Evolutionary conservation across 1,140 invertebrate genomes (phyloP).

Genomic region (Zaprionus nigranus): DNA sequence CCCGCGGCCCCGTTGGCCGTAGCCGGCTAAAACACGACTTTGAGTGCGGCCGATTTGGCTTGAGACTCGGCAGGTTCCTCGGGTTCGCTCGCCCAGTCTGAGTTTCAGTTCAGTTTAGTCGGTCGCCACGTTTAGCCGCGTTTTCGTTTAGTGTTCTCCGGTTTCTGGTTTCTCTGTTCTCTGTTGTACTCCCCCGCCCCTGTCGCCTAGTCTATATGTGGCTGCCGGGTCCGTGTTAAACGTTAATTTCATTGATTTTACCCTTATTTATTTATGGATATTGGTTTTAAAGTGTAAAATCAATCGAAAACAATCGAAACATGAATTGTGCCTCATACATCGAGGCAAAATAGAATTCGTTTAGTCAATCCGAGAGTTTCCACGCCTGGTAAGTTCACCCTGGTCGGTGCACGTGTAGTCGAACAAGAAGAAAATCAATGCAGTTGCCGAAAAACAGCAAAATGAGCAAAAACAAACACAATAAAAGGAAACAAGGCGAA

Average conservation of each 20-base stretch:
- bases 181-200: constrained; percentile 15
- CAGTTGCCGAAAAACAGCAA: constrained; percentile 23
- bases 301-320: constrained; percentile 11
- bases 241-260: constrained; percentile 54
- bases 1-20: constrained; percentile 18
- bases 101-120: constrained; percentile 72
- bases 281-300: constrained; percentile 25
- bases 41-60: constrained; percentile 33
- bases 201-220: constrained; percentile 17
- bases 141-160: constrained; percentile 62
- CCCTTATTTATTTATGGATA: constrained; percentile 44
- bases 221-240: constrained; percentile 29
- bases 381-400: constrained; percentile 35
- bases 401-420: constrained; percentile 27
- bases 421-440: constrained; percentile 47
- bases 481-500: constrained; percentile 3
- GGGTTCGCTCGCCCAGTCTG: constrained; percentile 13
- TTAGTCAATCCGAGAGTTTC: constrained; percentile 16
- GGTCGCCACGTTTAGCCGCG: constrained; percentile 62
- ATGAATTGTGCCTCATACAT: constrained; percentile 18
- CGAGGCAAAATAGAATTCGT: neutral
- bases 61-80: constrained; percentile 29
- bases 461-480: neutral
- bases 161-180: constrained; percentile 54
- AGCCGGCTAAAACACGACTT: constrained; percentile 20